phyloP scores from a whole-genome alignment of 1,140 invertebrate genomes.

The Drosophila triauraria region DNA sequence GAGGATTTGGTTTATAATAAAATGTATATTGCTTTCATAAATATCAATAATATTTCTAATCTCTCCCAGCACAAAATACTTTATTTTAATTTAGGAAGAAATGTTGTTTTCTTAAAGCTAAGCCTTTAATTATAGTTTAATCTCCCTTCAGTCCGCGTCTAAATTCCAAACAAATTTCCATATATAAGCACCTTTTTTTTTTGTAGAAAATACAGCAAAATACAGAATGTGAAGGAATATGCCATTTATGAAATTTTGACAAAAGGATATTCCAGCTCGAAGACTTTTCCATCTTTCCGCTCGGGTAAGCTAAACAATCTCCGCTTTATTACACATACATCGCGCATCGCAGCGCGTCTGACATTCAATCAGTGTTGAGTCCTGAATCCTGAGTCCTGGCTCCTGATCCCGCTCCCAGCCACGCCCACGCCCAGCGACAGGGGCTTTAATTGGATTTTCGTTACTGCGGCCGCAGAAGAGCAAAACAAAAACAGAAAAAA shows the following conservation, averaged over 20 bases:
- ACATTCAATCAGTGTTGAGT: constrained; percentile 73
- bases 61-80: too few relatives aligned
- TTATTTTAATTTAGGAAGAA: too few relatives aligned
- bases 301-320: constrained; percentile 69
- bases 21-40: too few relatives aligned
- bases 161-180: neutral
- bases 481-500: constrained; percentile 23
- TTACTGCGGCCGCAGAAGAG: constrained; percentile 64
- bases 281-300: constrained; percentile 51
- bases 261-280: constrained; percentile 38
- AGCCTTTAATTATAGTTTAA: too few relatives aligned
- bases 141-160: too few relatives aligned
- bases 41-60: too few relatives aligned
- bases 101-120: too few relatives aligned
- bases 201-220: too few relatives aligned
- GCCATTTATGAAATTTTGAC: constrained; percentile 39
- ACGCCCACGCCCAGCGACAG: constrained; percentile 69
- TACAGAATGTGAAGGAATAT: constrained; percentile 2
- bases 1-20: neutral
- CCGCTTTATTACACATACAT: constrained; percentile 80
- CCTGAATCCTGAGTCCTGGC: constrained; percentile 28
- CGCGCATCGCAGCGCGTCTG: constrained; percentile 57
- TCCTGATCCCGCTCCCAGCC: constrained; percentile 33
- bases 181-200: neutral
- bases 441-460: constrained; percentile 81